Evolutionary conservation across 2,113 vertebrate genomes (phyloP).

Genomic region (Notiomystis cincta): DNA sequence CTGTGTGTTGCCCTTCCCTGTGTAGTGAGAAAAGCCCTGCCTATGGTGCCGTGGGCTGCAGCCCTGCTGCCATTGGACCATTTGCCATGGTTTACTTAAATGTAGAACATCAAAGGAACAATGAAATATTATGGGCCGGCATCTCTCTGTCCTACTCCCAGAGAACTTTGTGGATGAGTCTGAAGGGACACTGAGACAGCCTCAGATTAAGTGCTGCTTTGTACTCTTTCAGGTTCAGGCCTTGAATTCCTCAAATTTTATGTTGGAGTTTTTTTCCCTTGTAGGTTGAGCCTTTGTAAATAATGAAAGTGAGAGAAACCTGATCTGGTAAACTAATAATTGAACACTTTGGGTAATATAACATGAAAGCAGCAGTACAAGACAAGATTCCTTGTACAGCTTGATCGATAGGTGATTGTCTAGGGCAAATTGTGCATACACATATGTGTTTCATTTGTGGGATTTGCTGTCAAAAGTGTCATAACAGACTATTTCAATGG

Average conservation of each 20-base stretch:
- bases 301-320: background rate
- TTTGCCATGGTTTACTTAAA: background rate
- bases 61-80: background rate
- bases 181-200: background rate
- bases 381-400: background rate
- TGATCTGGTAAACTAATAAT: background rate
- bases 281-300: background rate
- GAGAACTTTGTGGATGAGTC: background rate
- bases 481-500: background rate
- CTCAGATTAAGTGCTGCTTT: background rate
- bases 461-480: background rate
- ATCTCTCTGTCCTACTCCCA: background rate
- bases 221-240: background rate
- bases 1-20: background rate
- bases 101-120: background rate
- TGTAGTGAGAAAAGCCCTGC: background rate
- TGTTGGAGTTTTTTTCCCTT: accelerated
- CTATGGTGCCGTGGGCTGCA: background rate
- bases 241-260: background rate
- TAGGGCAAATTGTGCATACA: background rate
- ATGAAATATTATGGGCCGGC: background rate
- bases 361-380: background rate
- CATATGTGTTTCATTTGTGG: background rate
- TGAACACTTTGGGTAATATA: background rate
- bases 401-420: background rate